These are phyloP conservation scores for Molossus alvarezi DNA, from an alignment of 2,797 vertebrate species.

Conservation along the genomic window DNA sequence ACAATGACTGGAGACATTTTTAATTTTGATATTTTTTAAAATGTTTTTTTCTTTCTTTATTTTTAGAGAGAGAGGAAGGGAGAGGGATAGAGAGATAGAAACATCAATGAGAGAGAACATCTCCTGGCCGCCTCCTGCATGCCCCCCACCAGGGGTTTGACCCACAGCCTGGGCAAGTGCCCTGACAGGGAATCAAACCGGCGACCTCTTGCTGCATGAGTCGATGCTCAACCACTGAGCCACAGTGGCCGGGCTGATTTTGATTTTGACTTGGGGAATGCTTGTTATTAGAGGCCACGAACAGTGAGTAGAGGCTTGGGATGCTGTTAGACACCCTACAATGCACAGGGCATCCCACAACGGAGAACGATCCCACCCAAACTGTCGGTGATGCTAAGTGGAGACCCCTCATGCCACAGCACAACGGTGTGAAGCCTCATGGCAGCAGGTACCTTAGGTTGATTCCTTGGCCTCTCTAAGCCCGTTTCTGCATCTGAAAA, in stretches of 20 bases:
- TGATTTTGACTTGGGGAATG: not conserved
- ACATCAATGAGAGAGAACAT: no score
- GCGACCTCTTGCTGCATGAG: no score
- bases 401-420: not conserved
- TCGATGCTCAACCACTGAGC: no score
- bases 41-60: no score
- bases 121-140: no score
- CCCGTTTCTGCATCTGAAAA: constrained; percentile 33
- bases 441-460: not conserved
- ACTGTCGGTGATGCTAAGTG: fast-evolving
- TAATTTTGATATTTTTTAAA: not conserved
- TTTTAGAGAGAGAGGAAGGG: no score
- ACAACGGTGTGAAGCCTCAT: not conserved
- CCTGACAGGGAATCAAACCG: no score
- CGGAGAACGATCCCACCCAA: not conserved
- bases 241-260: not conserved
- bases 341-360: not conserved
- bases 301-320: not conserved
- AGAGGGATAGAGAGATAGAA: no score
- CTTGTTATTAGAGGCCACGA: not conserved
- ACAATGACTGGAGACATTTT: not conserved
- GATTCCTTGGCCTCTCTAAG: not conserved
- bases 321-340: not conserved
- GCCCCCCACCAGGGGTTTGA: no score
- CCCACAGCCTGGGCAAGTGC: no score